Base-by-base conservation (phyloP, 2,113 vertebrate species). In the Cyprinodon variegatus region DNA sequence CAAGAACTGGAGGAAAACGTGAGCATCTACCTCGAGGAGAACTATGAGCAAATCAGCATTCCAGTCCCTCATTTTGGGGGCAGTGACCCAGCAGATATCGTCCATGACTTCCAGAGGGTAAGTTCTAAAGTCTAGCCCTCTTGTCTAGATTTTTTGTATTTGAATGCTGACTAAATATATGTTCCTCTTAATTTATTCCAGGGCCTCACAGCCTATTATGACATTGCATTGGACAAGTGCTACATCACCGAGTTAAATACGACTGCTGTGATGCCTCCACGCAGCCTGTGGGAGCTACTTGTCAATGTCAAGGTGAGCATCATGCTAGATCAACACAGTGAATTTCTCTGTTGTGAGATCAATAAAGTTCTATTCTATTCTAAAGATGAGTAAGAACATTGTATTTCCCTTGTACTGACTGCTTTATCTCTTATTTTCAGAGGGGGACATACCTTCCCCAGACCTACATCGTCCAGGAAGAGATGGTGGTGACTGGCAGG, bases 21-120 rank as follows among this genome's bases (percentile, higher is more conserved):
- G 8, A 95, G 95, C 89, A 97, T 99, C 79, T 96, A 94, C 86
- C 80, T 98, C 5, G 96, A 97, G 0, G 96, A 98, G 68, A 96
- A 97, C 92, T 97, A 98, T 0, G 96, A 98, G 72, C 95, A 96
- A 64, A 98, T 99, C 92, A 98, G 94, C 0, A 95, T 99, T 60
- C 96, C 97, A 0, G 93, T 96, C 84, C 96, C 97, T 1, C 95
- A 94, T 87, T 97, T 98, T 46, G 96, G 96, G 10, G 96, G 96
- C 0, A 96, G 97, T 0, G 96, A 99, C 81, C 96, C 97, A 0
- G 97, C 96, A 0, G 96, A 98, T 74, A 99, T 99, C 86, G 95
- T 99, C 88, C 97, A 99, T 0, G 97, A 99, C 78, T 99, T 99
- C 87, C 95, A 97, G 82, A 86, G 94, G 91, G 97, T 99, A 93